Conservation (phyloP, 2,888 invertebrate genomes). For the Mythimna vitellina region DNA sequence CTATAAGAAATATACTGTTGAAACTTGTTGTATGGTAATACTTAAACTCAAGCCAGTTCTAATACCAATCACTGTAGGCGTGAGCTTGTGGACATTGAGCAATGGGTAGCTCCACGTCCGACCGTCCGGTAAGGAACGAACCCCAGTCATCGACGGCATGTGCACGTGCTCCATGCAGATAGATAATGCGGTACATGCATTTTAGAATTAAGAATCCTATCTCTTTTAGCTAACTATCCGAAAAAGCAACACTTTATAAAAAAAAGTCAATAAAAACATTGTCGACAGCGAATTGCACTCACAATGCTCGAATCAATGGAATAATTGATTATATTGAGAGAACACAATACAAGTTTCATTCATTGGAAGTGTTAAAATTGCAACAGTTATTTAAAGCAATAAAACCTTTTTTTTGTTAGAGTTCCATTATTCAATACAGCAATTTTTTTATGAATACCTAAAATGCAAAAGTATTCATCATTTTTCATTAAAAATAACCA, state of each 20-base stretch:
- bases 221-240: not conserved
- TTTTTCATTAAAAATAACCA: not conserved
- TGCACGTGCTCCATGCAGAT: no score
- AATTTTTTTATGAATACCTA: slow-evolving; percentile 4
- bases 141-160: no score
- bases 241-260: not conserved
- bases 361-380: slow-evolving; percentile 27
- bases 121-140: no score
- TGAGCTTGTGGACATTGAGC: no score
- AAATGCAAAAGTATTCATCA: not conserved
- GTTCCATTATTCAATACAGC: not conserved
- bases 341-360: slow-evolving; percentile 5
- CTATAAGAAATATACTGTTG: no score
- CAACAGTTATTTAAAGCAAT: slow-evolving; percentile 1
- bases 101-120: no score
- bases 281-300: slow-evolving; percentile 9
- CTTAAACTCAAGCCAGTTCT: no score
- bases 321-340: slow-evolving; percentile 27
- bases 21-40: no score
- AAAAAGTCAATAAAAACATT: not conserved
- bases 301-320: slow-evolving; percentile 12
- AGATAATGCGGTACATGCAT: no score
- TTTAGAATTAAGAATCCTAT: no score
- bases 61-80: no score
- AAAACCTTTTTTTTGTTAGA: not conserved